phyloP scores from a whole-genome alignment of 2,797 vertebrate genomes.

The Acanthopagrus latus region DNA sequence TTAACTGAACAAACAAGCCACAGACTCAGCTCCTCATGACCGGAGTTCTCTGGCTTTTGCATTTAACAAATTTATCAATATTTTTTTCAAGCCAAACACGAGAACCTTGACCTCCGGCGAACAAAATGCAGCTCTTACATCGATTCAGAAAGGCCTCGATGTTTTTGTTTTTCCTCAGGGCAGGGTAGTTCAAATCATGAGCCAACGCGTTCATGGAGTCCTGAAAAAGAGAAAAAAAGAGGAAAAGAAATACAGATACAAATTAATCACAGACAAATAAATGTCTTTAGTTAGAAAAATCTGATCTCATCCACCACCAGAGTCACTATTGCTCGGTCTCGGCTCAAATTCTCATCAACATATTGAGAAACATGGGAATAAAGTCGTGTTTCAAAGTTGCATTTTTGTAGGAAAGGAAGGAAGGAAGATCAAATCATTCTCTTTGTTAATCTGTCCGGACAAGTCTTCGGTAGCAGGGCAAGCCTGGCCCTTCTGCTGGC shows the following conservation, averaged over 20 bases:
- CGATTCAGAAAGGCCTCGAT: conserved; percentile 96
- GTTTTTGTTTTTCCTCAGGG: conserved; percentile 98
- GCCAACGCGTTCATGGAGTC: conserved; percentile 96
- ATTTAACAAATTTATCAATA: neutral
- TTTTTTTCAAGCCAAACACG: neutral
- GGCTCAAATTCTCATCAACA: neutral
- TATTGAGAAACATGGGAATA: neutral
- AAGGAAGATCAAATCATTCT: neutral
- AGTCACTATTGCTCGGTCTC: neutral
- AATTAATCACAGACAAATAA: neutral
- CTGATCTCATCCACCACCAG: neutral
- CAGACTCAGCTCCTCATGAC: neutral
- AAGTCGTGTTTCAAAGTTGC: neutral
- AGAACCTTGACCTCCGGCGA: neutral
- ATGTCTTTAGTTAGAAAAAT: conserved; percentile 11
- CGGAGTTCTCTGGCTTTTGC: neutral
- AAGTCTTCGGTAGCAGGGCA: neutral
- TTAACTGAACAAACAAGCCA: neutral
- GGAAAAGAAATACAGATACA: neutral
- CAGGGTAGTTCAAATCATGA: conserved; percentile 95
- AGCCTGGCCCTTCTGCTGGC: conserved; percentile 10
- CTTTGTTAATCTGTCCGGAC: conserved; percentile 12
- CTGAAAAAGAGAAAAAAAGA: conserved; percentile 81
- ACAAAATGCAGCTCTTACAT: conserved; percentile 88
- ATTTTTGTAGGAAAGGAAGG: neutral